phyloP scores from a whole-genome alignment of 2,113 vertebrate species.

The Nyctereutes procyonoides region DNA sequence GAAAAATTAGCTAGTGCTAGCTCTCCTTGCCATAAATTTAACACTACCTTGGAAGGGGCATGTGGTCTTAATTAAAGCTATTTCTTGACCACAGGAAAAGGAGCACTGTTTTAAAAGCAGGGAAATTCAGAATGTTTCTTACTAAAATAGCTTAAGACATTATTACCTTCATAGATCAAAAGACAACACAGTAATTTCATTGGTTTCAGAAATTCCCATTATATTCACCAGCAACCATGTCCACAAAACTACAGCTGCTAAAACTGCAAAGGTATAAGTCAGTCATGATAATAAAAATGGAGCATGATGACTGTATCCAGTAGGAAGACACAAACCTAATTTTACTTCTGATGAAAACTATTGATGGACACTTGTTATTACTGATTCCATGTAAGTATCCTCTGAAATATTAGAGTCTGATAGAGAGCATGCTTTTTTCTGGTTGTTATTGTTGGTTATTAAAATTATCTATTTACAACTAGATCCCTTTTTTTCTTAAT shows the following conservation, averaged over 20 bases:
- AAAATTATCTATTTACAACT: background rate
- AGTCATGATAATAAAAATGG: background rate
- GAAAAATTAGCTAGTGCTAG: background rate
- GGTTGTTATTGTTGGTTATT: background rate
- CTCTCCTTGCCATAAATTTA: background rate
- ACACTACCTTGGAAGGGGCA: background rate
- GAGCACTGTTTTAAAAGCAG: background rate
- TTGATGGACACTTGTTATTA: background rate
- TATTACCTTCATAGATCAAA: background rate
- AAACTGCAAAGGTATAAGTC: background rate
- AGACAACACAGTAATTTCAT: background rate
- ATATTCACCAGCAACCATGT: background rate
- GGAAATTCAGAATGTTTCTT: background rate
- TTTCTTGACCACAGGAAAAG: background rate
- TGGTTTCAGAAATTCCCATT: background rate
- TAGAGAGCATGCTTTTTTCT: background rate
- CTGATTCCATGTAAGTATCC: background rate
- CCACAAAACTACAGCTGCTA: background rate
- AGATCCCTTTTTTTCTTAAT: background rate
- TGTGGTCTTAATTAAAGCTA: background rate
- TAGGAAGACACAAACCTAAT: background rate
- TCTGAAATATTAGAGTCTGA: constrained; percentile 9
- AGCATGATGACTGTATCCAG: background rate
- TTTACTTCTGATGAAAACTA: background rate
- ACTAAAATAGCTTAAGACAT: background rate